phyloP scores from a whole-genome alignment of 2,113 vertebrate genomes.

The Hipposideros armiger region DNA sequence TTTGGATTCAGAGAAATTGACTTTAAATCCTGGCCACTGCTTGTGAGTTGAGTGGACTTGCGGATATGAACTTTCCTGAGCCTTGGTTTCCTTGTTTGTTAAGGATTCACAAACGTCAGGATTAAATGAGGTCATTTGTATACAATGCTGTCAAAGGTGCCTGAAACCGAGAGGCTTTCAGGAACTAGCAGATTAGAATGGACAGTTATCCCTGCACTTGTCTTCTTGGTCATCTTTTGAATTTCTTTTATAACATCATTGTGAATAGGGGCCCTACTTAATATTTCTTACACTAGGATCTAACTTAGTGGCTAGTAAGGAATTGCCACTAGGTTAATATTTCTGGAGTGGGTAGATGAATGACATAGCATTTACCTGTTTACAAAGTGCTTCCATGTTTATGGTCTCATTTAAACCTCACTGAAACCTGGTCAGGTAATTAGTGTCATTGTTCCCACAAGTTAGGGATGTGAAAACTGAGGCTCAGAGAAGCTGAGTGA shows the following conservation, averaged over 20 bases:
- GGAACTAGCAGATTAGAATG: background rate
- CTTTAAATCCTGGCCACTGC: background rate
- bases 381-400: background rate
- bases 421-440: background rate
- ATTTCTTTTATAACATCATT: background rate
- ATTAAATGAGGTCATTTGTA: background rate
- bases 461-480: background rate
- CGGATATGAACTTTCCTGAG: background rate
- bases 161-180: background rate
- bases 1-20: slow-evolving; percentile 8
- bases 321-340: background rate
- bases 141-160: background rate
- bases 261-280: background rate
- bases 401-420: background rate
- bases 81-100: background rate
- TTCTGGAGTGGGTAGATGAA: slow-evolving; percentile 17
- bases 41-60: background rate
- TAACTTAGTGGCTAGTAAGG: background rate
- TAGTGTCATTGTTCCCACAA: background rate
- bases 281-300: background rate
- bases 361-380: background rate
- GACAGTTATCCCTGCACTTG: background rate
- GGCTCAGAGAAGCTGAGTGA: background rate
- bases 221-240: slow-evolving; percentile 27
- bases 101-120: background rate